These are phyloP conservation scores for Homarus gammarus DNA, from an alignment of 2,888 invertebrate species.

Conservation along the genomic window DNA sequence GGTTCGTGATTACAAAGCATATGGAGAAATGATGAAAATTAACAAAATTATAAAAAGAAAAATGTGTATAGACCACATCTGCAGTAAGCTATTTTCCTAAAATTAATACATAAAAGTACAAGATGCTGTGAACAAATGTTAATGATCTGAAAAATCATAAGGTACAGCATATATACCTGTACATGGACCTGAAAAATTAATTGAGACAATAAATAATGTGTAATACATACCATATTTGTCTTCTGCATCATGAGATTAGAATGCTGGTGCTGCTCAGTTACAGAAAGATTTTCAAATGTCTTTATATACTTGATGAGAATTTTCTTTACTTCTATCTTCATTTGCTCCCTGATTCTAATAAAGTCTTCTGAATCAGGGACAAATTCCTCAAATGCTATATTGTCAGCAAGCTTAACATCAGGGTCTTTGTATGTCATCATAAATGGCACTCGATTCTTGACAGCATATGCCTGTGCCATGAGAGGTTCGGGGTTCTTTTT, in stretches of 20 bases:
- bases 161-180: no score
- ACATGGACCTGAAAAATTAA: no score
- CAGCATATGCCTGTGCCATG: conserved; percentile 52
- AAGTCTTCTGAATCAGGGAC: conserved; percentile 64
- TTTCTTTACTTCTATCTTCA: conserved; percentile 63
- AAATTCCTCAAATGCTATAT: conserved; percentile 60
- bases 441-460: conserved; percentile 46
- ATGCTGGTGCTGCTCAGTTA: conserved; percentile 34
- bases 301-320: conserved; percentile 21
- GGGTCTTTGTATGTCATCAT: conserved; percentile 31
- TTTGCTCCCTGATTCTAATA: conserved; percentile 47
- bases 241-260: conserved; percentile 29
- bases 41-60: no score
- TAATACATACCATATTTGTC: conserved; percentile 37
- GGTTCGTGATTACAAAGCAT: no score
- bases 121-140: no score
- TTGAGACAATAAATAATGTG: neutral
- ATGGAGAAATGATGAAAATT: no score
- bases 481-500: neutral
- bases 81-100: no score
- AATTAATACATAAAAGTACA: no score
- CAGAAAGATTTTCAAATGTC: conserved; percentile 4
- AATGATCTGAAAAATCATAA: no score
- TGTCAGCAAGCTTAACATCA: conserved; percentile 30
- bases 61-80: no score